Conservation (phyloP, 2,113 vertebrate genomes). For the Cyphomyrus discorhynchus region DNA sequence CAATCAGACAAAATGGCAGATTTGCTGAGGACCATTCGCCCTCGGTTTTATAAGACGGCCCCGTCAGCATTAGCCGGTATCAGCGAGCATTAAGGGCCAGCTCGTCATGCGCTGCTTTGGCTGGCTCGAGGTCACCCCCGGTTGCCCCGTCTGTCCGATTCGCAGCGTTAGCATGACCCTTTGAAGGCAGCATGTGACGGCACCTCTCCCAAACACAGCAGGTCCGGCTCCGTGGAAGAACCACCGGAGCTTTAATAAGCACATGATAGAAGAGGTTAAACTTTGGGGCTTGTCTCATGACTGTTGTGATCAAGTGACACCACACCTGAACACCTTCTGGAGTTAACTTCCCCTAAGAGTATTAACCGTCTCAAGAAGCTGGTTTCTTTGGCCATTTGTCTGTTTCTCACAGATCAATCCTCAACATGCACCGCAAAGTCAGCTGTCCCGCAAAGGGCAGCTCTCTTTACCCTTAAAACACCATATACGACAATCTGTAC, state of each 20-base stretch:
- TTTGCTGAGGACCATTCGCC: not conserved
- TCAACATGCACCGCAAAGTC: not conserved
- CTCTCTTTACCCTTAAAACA: not conserved
- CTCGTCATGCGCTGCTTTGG: too few species aligned
- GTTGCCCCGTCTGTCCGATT: not conserved
- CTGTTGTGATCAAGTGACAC: not conserved
- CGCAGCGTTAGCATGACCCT: not conserved
- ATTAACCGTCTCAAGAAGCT: not conserved
- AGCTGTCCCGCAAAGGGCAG: not conserved
- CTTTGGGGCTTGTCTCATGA: not conserved
- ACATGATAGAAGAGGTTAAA: not conserved
- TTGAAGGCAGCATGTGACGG: not conserved
- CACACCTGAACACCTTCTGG: not conserved
- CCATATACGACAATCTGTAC: not conserved
- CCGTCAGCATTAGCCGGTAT: not conserved
- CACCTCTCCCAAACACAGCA: not conserved
- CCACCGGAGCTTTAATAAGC: not conserved
- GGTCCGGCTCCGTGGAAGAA: not conserved
- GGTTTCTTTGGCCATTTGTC: not conserved
- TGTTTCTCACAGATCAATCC: not conserved
- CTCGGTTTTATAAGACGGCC: not conserved
- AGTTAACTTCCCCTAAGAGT: not conserved
- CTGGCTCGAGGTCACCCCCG: not conserved
- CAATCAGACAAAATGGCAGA: not conserved
- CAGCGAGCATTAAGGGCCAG: not conserved